A percentile compares a stretch with the other conserved stretches of the same genome.
These are phyloP conservation scores for Phalloptychus januarius DNA, from an alignment of 2,797 vertebrate species.

Conservation along the genomic window DNA sequence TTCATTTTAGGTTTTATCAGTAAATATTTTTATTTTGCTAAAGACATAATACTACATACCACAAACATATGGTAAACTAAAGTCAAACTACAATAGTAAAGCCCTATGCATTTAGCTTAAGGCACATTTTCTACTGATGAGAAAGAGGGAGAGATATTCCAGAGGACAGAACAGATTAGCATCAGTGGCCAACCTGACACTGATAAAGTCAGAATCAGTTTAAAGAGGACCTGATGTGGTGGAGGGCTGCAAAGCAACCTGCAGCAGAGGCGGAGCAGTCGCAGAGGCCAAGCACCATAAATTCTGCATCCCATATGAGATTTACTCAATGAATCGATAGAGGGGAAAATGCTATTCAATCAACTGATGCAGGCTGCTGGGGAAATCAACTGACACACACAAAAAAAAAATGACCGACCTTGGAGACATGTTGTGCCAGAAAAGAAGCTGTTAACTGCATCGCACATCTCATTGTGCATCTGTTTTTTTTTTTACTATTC, in stretches of 20 bases:
- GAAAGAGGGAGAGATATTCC: neutral
- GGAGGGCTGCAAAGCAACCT: neutral
- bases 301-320: neutral
- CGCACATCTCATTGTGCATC: neutral
- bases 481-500: neutral
- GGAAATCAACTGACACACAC: neutral
- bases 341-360: slow-evolving; percentile 1
- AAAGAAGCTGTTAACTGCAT: neutral
- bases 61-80: neutral
- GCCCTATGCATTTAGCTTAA: neutral
- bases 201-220: slow-evolving; percentile 4
- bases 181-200: neutral
- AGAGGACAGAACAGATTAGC: neutral
- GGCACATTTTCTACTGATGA: neutral
- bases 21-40: neutral
- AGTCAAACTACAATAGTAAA: neutral
- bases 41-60: neutral
- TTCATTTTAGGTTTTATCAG: neutral
- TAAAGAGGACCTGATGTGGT: neutral
- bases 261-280: neutral
- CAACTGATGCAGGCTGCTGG: neutral
- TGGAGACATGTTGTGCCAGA: neutral
- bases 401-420: neutral
- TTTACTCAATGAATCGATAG: slow-evolving; percentile 15
- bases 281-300: neutral